Conservation (phyloP, 2,797 vertebrate genomes). For the Loriculus beryllinus region DNA sequence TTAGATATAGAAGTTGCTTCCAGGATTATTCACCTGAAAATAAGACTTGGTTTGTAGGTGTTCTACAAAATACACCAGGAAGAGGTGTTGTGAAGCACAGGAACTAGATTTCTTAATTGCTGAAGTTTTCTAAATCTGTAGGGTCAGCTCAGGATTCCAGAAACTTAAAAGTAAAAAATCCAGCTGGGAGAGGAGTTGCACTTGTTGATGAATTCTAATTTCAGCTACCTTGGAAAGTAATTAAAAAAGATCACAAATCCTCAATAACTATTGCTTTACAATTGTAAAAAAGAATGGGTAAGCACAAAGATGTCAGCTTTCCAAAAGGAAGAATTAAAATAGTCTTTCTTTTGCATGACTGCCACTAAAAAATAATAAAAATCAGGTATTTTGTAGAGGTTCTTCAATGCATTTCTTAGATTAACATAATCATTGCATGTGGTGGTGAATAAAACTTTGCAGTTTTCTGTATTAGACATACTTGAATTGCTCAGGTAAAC, state of each 20-base stretch:
- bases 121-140: not conserved
- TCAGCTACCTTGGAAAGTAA: not conserved
- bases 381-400: not conserved
- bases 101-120: not conserved
- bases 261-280: not conserved
- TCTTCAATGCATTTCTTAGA: not conserved
- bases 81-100: not conserved
- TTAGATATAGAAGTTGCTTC: not conserved
- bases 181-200: not conserved
- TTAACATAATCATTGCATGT: not conserved
- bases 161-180: not conserved
- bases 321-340: not conserved
- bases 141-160: not conserved
- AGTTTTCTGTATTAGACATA: not conserved
- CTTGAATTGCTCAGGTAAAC: not conserved
- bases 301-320: not conserved
- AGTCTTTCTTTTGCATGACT: not conserved
- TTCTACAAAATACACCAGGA: not conserved
- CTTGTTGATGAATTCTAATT: not conserved
- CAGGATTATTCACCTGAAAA: not conserved
- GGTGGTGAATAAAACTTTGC: not conserved
- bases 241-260: accelerated
- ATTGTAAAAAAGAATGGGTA: not conserved
- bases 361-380: not conserved
- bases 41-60: not conserved